phyloP scores from a whole-genome alignment of 2,888 invertebrate species.

The Carpatolechia fugitivella region DNA sequence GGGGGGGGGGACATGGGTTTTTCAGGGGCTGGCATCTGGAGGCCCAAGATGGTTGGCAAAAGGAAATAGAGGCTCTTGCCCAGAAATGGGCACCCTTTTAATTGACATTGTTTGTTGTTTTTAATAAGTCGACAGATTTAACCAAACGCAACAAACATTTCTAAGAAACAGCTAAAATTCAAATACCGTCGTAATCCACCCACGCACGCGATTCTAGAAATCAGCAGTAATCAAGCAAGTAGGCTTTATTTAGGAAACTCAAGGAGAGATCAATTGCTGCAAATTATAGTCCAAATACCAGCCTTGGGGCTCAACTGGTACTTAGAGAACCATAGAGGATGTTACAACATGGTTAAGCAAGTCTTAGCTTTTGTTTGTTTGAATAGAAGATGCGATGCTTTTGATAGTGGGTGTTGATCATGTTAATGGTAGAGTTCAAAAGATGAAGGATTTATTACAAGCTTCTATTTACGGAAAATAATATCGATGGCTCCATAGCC shows the following conservation, averaged over 20 bases:
- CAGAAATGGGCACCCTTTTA: too few species aligned
- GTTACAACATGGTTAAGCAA: background rate
- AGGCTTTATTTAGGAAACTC: background rate
- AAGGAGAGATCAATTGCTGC: background rate
- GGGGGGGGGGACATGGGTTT: too few species aligned
- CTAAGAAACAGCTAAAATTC: background rate
- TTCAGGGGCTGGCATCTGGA: too few species aligned
- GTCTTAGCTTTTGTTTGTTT: background rate
- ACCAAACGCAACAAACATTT: background rate
- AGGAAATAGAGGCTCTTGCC: too few species aligned
- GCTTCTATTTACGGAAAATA: too few species aligned
- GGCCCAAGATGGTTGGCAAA: too few species aligned
- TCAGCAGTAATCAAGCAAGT: background rate
- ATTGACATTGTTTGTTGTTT: too few species aligned
- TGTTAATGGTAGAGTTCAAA: background rate
- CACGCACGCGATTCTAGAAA: background rate
- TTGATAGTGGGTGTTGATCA: background rate
- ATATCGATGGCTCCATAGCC: too few species aligned
- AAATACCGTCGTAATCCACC: background rate
- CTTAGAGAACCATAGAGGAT: background rate
- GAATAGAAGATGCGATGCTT: background rate
- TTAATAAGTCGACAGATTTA: too few species aligned
- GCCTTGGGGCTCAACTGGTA: background rate
- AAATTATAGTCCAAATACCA: background rate
- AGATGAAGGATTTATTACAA: background rate